A percentile compares a stretch with the other conserved stretches of the same genome.
Conservation (phyloP, 1,140 invertebrate genomes). For the Pissodes strobi region DNA sequence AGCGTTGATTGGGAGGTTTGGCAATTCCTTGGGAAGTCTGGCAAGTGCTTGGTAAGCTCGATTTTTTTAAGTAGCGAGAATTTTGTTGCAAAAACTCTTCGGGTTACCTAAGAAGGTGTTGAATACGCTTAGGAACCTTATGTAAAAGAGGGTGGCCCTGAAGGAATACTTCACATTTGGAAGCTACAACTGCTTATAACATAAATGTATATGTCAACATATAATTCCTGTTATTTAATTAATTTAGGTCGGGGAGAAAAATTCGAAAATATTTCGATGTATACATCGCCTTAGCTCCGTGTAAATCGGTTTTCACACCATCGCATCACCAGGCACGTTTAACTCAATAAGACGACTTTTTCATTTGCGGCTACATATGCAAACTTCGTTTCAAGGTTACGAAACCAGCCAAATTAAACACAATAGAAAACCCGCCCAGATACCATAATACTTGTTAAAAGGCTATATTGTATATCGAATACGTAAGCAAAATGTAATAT, state of each 20-base stretch:
- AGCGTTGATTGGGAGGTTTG: no score
- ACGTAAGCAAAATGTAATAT: no score
- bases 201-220: no score
- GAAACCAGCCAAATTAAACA: constrained; percentile 20
- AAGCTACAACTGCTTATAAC: not conserved
- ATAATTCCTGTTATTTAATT: no score
- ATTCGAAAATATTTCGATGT: not conserved
- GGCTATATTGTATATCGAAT: no score
- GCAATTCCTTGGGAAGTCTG: no score
- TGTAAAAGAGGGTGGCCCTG: not conserved
- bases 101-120: no score
- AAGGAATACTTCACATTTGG: not conserved
- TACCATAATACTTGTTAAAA: constrained; percentile 6
- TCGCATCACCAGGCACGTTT: constrained; percentile 3
- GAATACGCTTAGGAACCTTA: no score
- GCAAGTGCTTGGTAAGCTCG: no score
- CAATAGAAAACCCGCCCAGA: constrained; percentile 20
- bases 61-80: no score
- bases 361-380: constrained; percentile 12
- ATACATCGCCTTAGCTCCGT: not conserved
- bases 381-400: constrained; percentile 19
- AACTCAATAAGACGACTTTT: constrained; percentile 17
- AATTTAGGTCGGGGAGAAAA: not conserved
- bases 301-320: not conserved
- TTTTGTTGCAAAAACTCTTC: no score